Evolutionary conservation across 2,113 vertebrate genomes (phyloP).

Genomic region (Camelus bactrianus): DNA sequence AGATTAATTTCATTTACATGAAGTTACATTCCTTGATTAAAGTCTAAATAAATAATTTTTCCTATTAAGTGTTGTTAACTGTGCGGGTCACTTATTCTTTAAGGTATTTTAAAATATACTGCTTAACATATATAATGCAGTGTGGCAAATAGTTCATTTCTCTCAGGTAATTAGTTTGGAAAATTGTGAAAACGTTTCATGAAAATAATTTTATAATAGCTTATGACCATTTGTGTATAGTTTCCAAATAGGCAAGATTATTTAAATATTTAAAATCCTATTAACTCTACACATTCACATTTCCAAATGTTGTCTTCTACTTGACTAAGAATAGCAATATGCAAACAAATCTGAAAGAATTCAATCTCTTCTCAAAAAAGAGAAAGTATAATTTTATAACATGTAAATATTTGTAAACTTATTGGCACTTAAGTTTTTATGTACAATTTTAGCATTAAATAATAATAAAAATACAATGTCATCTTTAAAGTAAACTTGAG

Average conservation of each 20-base stretch:
- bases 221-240: constrained; percentile 19
- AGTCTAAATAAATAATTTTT: constrained; percentile 41
- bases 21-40: constrained; percentile 48
- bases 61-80: neutral
- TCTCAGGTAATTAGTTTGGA: neutral
- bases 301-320: constrained; percentile 54
- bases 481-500: constrained; percentile 40
- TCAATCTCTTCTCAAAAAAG: constrained; percentile 36
- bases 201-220: constrained; percentile 46
- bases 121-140: neutral
- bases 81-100: neutral
- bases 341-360: constrained; percentile 40
- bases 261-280: constrained; percentile 64
- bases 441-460: constrained; percentile 11
- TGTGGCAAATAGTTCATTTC: constrained; percentile 42
- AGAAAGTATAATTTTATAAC: constrained; percentile 45
- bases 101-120: constrained; percentile 21
- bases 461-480: constrained; percentile 4
- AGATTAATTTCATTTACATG: constrained; percentile 39
- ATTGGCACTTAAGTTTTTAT: neutral
- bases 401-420: constrained; percentile 51
- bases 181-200: constrained; percentile 59
- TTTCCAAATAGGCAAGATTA: constrained; percentile 55
- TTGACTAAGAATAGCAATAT: constrained; percentile 38
- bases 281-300: neutral